Evolutionary conservation across 2,888 invertebrate species (phyloP).

Genomic region (Rhagium mordax): DNA sequence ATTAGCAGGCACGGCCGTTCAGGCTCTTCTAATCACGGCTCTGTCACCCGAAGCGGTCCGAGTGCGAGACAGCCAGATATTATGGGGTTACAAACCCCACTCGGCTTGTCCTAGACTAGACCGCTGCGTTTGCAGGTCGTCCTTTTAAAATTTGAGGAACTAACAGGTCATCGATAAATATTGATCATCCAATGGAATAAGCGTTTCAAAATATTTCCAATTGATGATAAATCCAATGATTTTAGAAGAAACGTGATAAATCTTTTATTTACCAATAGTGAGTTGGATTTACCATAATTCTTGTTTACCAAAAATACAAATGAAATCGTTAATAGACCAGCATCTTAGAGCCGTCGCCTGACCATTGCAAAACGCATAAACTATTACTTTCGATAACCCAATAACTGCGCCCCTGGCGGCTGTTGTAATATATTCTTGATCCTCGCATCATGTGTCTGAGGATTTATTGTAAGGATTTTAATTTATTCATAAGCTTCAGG

Average conservation of each 20-base stretch:
- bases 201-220: no score
- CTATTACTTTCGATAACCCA: background rate
- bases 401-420: constrained; percentile 54
- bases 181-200: no score
- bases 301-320: background rate
- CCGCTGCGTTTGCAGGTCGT: background rate
- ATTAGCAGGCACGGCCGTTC: constrained; percentile 44
- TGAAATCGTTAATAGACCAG: background rate
- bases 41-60: constrained; percentile 64
- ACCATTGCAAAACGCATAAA: background rate
- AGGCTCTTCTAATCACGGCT: constrained; percentile 62
- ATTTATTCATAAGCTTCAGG: constrained; percentile 67
- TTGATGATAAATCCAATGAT: no score
- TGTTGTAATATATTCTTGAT: constrained; percentile 67
- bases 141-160: no score
- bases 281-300: no score
- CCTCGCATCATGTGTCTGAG: constrained; percentile 66
- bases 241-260: no score
- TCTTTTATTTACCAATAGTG: no score
- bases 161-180: no score
- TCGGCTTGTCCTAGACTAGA: background rate
- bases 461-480: constrained; percentile 69
- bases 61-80: constrained; percentile 37
- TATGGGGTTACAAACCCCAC: constrained; percentile 49
- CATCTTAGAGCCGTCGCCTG: background rate